phyloP scores from a whole-genome alignment of 2,797 vertebrate species.

The Synanceia verrucosa region DNA sequence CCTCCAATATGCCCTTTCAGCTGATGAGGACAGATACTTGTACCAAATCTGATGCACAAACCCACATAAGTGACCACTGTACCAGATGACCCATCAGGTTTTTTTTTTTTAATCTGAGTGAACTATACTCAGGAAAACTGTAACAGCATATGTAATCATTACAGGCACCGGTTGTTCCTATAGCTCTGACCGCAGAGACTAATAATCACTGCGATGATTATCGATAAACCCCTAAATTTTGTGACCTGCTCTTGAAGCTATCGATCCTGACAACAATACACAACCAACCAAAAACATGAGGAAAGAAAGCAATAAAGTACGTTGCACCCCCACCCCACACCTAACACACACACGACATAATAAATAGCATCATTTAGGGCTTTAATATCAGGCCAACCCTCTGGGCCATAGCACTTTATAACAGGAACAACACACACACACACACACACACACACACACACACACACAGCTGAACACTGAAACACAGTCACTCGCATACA shows the following conservation, averaged over 20 bases:
- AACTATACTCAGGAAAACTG: conserved; percentile 5
- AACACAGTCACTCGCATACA: conserved; percentile 48
- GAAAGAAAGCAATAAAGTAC: conserved; percentile 87
- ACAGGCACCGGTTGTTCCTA: conserved; percentile 23
- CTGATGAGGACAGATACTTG: background rate
- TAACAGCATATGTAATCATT: conserved; percentile 43
- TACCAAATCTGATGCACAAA: background rate
- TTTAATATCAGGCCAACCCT: conserved; percentile 86
- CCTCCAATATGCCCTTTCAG: background rate
- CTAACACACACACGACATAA: conserved; percentile 77
- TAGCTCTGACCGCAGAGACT: conserved; percentile 83
- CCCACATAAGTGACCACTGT: background rate
- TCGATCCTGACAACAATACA: conserved; percentile 84
- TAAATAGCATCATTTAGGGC: conserved; percentile 89
- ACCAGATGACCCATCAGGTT: conserved; percentile 11
- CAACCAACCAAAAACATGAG: conserved; percentile 68
- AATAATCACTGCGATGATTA: conserved; percentile 89
- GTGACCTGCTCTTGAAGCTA: conserved; percentile 77
- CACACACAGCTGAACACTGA: conserved; percentile 31
- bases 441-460: conserved; percentile 33
- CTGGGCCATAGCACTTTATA: conserved; percentile 83
- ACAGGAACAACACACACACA: conserved; percentile 74
- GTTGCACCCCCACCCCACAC: conserved; percentile 26
- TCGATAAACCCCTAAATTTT: conserved; percentile 88
- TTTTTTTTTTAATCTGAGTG: conserved; percentile 41